phyloP scores from a whole-genome alignment of 2,888 invertebrate genomes.

The Siphlonurus alternatus region DNA sequence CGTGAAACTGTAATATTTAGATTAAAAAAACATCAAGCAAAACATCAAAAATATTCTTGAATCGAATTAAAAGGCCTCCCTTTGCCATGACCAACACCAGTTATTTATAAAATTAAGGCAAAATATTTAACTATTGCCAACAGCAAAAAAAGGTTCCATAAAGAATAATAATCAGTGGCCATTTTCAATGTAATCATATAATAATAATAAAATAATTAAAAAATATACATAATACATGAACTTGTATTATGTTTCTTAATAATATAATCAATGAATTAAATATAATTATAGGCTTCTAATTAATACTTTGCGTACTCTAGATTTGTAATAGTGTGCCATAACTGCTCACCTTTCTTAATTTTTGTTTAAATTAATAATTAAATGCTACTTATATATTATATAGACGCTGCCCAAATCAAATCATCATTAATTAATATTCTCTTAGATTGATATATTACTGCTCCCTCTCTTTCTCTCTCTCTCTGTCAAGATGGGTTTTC shows the following conservation, averaged over 20 bases:
- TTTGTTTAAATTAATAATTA: too few species aligned
- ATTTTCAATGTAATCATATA: too few species aligned
- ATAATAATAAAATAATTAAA: too few species aligned
- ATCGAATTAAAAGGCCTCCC: not conserved
- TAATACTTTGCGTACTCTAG: too few species aligned
- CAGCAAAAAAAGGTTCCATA: conserved; percentile 14
- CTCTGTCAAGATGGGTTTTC: not conserved
- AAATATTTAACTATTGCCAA: conserved; percentile 12
- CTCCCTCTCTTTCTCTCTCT: not conserved
- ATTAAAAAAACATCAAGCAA: not conserved
- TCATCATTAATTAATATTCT: too few species aligned
- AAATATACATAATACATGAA: too few species aligned
- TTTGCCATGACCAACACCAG: conserved; percentile 7
- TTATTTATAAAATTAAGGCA: conserved; percentile 6
- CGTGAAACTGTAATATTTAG: not conserved
- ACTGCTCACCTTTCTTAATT: too few species aligned
- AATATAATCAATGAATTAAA: not conserved
- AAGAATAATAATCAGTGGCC: conserved; percentile 8
- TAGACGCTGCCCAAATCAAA: too few species aligned
- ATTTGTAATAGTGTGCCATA: not conserved
- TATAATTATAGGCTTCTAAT: too few species aligned
- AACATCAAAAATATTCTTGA: not conserved
- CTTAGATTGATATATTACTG: not conserved
- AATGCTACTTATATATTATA: too few species aligned
- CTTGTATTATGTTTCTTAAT: conserved; percentile 8